Percentiles rank a stretch among this genome's conserved stretches.
Evolutionary conservation across 2,113 vertebrate species (phyloP).

Genomic region (Dasyprocta punctata): DNA sequence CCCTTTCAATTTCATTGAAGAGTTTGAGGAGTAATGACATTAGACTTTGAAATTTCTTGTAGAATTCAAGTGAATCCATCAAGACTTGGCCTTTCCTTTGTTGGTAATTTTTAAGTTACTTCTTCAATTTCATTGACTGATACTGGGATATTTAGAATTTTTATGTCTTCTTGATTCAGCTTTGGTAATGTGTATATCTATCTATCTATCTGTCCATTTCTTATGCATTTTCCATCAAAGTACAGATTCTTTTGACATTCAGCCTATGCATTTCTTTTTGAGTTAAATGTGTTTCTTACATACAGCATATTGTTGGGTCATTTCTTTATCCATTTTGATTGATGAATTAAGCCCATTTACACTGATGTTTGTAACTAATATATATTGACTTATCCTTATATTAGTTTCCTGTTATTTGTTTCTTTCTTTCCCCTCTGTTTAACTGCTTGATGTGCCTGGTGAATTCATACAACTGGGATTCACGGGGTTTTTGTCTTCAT

Average conservation of each 20-base stretch:
- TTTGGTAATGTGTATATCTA: background rate
- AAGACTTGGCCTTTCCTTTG: too few relatives aligned
- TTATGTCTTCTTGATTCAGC: background rate
- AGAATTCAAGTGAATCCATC: too few relatives aligned
- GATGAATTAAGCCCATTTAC: background rate
- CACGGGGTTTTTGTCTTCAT: background rate
- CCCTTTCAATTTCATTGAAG: background rate
- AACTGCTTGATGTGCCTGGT: background rate
- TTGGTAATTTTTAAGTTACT: too few relatives aligned
- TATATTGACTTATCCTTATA: background rate
- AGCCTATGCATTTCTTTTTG: background rate
- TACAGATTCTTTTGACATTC: background rate
- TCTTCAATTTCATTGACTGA: background rate
- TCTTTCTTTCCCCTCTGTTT: background rate
- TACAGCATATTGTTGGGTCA: background rate
- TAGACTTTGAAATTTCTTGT: too few relatives aligned
- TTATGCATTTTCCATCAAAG: background rate
- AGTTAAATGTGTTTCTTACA: background rate
- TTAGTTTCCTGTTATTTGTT: background rate
- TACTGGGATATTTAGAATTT: background rate
- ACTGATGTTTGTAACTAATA: background rate
- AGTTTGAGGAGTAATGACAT: background rate
- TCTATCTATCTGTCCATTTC: background rate
- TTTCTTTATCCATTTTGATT: background rate
- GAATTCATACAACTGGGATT: background rate